Percentiles rank a stretch among this genome's conserved stretches.
Evolutionary conservation across 2,888 invertebrate species (phyloP).

Genomic region (Andrena praecox): DNA sequence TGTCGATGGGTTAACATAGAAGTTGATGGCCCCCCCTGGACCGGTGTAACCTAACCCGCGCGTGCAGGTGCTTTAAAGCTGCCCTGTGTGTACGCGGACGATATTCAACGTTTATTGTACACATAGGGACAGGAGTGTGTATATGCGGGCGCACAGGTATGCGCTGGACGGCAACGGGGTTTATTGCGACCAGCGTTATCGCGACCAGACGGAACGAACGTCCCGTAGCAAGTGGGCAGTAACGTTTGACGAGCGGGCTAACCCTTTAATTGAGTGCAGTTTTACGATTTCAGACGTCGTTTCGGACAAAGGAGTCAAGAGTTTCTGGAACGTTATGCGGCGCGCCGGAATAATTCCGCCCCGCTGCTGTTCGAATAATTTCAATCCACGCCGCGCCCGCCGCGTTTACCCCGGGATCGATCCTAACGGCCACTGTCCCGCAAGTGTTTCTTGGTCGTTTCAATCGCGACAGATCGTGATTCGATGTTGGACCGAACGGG

Average conservation of each 20-base stretch:
- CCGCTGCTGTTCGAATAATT: conserved; percentile 36
- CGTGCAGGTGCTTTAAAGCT: neutral
- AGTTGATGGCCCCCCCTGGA: conserved; percentile 11
- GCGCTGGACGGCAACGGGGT: conserved; percentile 42
- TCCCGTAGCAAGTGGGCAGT: conserved; percentile 73
- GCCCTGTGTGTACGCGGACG: conserved; percentile 14
- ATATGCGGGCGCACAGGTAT: neutral
- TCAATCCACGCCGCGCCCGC: conserved; percentile 30
- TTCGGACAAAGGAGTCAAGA: conserved; percentile 66
- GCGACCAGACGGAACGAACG: conserved; percentile 70
- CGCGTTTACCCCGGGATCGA: conserved; percentile 18
- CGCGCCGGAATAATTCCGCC: conserved; percentile 55
- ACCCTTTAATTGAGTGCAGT: conserved; percentile 76
- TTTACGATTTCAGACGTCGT: conserved; percentile 75
- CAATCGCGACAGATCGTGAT: neutral
- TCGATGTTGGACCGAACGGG: neutral
- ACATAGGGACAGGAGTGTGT: neutral
- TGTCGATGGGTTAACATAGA: conserved; percentile 3
- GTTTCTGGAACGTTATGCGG: conserved; percentile 52
- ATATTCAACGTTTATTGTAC: conserved; percentile 45
- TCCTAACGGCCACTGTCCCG: conserved; percentile 10
- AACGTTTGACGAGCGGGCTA: conserved; percentile 76
- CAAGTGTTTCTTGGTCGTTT: conserved; percentile 8
- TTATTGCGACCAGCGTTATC: conserved; percentile 69
- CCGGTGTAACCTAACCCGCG: neutral